Evolutionary conservation across 2,113 vertebrate genomes (phyloP), one percentile per base, ranked within the genome.

Genomic region (Rhinichthys klamathensis): DNA sequence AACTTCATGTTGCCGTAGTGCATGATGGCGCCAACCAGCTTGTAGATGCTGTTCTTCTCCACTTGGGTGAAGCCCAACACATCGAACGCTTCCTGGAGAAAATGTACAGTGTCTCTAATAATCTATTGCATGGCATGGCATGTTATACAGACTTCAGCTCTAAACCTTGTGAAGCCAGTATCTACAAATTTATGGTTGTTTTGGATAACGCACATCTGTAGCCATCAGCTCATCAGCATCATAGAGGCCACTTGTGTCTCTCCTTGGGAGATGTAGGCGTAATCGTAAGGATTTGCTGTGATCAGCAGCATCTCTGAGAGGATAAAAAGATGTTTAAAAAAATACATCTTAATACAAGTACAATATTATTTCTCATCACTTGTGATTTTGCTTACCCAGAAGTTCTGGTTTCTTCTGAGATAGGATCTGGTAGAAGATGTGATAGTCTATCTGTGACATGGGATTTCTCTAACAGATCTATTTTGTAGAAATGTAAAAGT

Each of bases 381-480:
- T 91, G 69, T 32, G 23, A 76, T 32, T 80, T 49, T 82, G n/a
- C 96, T 98, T 92, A 97, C 96, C 97, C 54, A 97, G 93, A 46
- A 97, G 94, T 83, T 98, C 96, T 0, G 97, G 96, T 91, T 96
- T 98, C 41, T 92, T 95, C 27, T 96, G 96, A 61, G 97, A 98
- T 83, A 97, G 92, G 87, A 98, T 98, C 93, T 98, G 97, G 89
- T 98, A 98, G 94, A 97, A 98, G 91, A 98, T 97, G 85, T 97
- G 97, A 61, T 97, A 98, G 87, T 96, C 97, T 87, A 97, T 95
- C 91, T 98, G 96, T 97, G 56, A 97, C 96, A 87, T 96, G 95
- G 3, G 97, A 98, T 80, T 98, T 97, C 85, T 97, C 97, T 88
- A 98, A 16, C n/a, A 49, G 44, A 49, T 74, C 72, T 51, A 23